phyloP scores from a whole-genome alignment of 1,140 invertebrate genomes.

The Aphelenchoides besseyi region DNA sequence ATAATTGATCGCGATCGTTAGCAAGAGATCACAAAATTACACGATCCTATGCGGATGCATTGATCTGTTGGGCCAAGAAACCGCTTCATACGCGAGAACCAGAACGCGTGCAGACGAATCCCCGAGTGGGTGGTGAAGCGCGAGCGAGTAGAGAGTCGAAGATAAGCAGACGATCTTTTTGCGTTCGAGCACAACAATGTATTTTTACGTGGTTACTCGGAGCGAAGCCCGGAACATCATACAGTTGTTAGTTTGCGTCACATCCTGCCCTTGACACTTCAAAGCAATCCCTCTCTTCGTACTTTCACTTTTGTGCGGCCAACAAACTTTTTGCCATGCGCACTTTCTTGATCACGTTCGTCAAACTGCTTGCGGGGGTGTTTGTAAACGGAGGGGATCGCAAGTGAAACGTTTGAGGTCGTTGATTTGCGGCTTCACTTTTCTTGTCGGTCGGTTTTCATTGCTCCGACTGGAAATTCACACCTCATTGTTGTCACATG shows the following conservation, averaged over 20 bases:
- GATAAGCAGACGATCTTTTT: constrained; percentile 3
- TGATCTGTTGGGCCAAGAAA: constrained; percentile 3
- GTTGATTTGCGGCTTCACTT: constrained; percentile 1
- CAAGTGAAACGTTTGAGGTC: background rate
- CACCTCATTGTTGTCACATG: background rate
- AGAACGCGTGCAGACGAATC: background rate
- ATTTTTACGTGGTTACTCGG: background rate
- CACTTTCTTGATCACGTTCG: background rate
- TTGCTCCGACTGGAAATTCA: background rate
- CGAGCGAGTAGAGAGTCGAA: background rate
- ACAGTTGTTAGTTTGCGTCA: background rate
- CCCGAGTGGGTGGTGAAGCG: background rate
- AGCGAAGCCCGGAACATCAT: background rate
- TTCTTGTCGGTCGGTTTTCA: background rate
- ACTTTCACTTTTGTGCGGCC: background rate
- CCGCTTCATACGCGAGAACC: background rate
- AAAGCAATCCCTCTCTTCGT: background rate
- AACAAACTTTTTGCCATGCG: background rate
- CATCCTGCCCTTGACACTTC: constrained; percentile 2
- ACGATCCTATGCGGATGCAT: background rate
- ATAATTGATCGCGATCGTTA: too few species aligned
- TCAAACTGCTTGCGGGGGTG: background rate
- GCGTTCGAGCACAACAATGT: background rate
- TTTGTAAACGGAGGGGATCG: background rate
- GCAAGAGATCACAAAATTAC: too few species aligned